phyloP scores from a whole-genome alignment of 2,113 vertebrate species.

The Centropus bengalensis region DNA sequence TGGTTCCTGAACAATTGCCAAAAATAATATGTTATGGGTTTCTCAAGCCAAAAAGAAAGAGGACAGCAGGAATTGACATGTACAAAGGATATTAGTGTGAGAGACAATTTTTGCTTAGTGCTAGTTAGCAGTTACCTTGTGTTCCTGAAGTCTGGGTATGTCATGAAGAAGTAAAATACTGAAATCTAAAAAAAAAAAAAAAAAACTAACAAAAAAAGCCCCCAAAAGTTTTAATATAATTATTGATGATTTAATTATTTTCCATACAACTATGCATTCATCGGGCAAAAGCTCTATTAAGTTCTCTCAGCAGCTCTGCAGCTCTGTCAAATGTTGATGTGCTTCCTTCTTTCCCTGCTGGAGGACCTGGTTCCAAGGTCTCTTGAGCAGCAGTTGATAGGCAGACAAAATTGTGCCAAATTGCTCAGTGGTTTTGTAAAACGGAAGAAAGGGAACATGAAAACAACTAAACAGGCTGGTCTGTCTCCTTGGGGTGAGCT shows the following conservation, averaged over 20 bases:
- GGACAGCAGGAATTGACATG: neutral
- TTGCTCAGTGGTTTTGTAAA: neutral
- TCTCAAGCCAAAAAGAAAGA: conserved; percentile 17
- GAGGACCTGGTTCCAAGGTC: neutral
- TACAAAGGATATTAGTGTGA: conserved; percentile 21
- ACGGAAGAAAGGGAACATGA: neutral
- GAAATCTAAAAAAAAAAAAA: neutral
- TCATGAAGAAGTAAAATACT: neutral
- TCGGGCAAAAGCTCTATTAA: neutral
- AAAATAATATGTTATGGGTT: conserved; percentile 13
- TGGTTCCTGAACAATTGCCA: conserved; percentile 44
- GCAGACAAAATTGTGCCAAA: neutral
- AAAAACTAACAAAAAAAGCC: too few relatives aligned
- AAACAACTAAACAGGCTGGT: neutral
- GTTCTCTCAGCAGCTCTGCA: neutral
- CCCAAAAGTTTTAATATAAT: neutral
- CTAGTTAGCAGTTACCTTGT: neutral
- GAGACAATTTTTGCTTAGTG: conserved; percentile 32
- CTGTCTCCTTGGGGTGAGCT: neutral
- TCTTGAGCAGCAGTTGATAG: neutral
- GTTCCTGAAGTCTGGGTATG: neutral
- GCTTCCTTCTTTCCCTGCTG: neutral
- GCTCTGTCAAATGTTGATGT: neutral
- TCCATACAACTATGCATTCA: neutral
- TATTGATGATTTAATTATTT: neutral